These are phyloP conservation scores for Cololabis saira DNA, from an alignment of 2,113 vertebrate species.

Conservation along the genomic window DNA sequence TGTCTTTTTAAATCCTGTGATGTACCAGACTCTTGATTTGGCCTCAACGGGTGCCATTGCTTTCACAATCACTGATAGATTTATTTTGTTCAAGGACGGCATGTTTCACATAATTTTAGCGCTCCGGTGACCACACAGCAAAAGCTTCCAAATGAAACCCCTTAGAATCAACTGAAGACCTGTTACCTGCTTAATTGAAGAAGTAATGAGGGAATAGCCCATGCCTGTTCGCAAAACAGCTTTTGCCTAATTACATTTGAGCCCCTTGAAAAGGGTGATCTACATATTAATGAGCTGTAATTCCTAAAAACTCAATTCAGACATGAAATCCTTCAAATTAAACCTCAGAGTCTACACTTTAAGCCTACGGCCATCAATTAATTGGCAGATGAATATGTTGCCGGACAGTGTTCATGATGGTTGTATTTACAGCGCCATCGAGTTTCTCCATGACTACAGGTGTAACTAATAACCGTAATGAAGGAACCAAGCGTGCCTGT, in stretches of 20 bases:
- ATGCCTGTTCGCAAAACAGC: not conserved
- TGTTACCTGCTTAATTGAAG: not conserved
- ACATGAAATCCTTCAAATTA: not conserved
- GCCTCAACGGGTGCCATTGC: not conserved
- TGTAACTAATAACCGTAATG: conserved; percentile 4
- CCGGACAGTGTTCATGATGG: no score
- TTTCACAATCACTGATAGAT: not conserved
- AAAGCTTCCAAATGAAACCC: not conserved
- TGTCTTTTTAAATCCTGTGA: not conserved
- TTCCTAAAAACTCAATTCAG: no score
- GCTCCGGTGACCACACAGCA: not conserved
- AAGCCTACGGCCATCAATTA: not conserved
- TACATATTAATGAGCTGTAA: no score
- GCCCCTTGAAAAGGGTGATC: no score
- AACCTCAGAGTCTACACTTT: not conserved
- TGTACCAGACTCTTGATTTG: not conserved
- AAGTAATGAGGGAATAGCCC: not conserved
- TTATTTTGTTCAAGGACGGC: not conserved
- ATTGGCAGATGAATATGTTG: not conserved
- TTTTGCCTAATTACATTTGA: not conserved
- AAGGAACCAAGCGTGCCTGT: conserved; percentile 2
- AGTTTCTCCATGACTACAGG: not conserved
- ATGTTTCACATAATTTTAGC: not conserved
- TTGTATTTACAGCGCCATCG: not conserved
- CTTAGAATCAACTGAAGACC: not conserved